These are phyloP conservation scores for Spinibarbus caldwelli DNA, from an alignment of 2,797 vertebrate genomes.

Conservation along the genomic window DNA sequence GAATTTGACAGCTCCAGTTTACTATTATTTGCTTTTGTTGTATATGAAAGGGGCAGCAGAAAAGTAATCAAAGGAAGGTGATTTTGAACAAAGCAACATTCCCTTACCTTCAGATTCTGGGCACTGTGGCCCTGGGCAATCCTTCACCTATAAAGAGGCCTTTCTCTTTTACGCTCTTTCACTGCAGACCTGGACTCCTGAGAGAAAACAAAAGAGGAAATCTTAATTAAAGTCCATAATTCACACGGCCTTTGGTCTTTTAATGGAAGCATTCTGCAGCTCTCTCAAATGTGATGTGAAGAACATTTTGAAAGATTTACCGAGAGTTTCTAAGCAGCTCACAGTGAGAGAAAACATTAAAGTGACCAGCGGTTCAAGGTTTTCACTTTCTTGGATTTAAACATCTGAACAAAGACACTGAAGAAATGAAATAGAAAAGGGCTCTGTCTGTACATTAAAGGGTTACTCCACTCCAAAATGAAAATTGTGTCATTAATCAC, in stretches of 20 bases:
- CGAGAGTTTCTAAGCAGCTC: neutral
- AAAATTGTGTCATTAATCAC: too few relatives aligned
- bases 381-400: slow-evolving; percentile 6
- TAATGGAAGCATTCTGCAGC: neutral
- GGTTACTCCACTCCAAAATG: too few relatives aligned
- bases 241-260: slow-evolving; percentile 18
- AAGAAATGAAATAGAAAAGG: neutral
- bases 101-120: slow-evolving; percentile 75
- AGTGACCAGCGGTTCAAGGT: neutral
- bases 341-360: slow-evolving; percentile 10
- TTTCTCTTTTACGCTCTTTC: slow-evolving; percentile 73
- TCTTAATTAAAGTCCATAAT: slow-evolving; percentile 41
- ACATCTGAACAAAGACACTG: neutral
- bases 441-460: slow-evolving; percentile 12
- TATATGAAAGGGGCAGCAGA: neutral
- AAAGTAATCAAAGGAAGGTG: neutral
- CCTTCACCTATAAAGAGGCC: slow-evolving; percentile 68
- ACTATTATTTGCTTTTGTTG: neutral
- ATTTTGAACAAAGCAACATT: neutral
- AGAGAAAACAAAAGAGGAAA: slow-evolving; percentile 24
- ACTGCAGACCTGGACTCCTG: slow-evolving; percentile 82
- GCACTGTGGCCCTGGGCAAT: slow-evolving; percentile 71
- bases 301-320: slow-evolving; percentile 7
- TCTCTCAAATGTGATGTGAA: neutral
- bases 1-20: neutral